Percentiles rank a stretch among this genome's conserved stretches.
phyloP scores from a whole-genome alignment of 2,113 vertebrate genomes.

The Cathartes aura region DNA sequence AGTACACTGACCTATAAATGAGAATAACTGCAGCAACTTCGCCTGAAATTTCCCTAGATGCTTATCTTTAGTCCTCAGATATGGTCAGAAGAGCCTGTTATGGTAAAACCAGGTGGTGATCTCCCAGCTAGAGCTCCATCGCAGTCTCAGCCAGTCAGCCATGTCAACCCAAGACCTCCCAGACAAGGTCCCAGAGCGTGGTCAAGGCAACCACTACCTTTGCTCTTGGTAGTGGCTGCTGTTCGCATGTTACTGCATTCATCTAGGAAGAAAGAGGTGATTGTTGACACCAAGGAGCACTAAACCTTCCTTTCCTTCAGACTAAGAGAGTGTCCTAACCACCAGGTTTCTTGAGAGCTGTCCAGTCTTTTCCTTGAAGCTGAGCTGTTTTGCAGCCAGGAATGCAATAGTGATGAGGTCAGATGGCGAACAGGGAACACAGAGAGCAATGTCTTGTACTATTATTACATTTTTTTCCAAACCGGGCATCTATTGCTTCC shows the following conservation, averaged over 20 bases:
- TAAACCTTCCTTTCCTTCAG: neutral
- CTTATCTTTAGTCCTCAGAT: neutral
- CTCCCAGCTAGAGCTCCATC: neutral
- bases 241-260: neutral
- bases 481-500: neutral
- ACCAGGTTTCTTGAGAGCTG: neutral
- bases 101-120: neutral
- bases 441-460: neutral
- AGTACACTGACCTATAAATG: rapidly evolving
- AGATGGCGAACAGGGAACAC: neutral
- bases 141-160: neutral
- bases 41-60: neutral
- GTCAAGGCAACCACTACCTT: neutral
- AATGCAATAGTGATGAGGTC: neutral
- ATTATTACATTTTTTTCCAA: neutral
- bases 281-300: neutral
- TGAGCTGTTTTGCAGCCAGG: neutral
- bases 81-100: neutral
- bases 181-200: neutral
- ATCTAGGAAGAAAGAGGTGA: neutral
- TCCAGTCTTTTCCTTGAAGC: neutral
- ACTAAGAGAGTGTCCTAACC: neutral
- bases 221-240: neutral
- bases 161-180: neutral
- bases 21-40: neutral